Base-by-base conservation (phyloP, 2,888 invertebrate genomes). In the Zygaena filipendulae region DNA sequence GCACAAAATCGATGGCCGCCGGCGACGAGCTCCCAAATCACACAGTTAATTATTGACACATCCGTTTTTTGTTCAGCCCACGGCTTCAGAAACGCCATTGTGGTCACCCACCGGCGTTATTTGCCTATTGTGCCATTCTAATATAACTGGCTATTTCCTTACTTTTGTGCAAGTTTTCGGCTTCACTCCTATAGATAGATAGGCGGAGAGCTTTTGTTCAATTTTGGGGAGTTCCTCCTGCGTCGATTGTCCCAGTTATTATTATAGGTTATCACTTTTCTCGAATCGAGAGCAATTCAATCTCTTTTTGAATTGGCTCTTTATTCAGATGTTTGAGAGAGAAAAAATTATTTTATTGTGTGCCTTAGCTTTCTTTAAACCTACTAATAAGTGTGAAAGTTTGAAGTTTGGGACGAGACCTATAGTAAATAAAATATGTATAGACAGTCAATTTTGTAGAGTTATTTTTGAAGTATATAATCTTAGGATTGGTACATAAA, bases 31-130 rank as follows among this genome's bases (percentile, higher is more conserved):
- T 52, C 50, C 57, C 56, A 58, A 61, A 68, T 75, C 74, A 61
- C 62, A 63, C 66, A 64, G 75, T 71, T 75, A 77, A 77, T 77
- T 75, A 77, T 75, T 71, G 75, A 75, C 75, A 72, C 75, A 72
- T 74, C 75, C 72, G 70, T 67, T 72, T 74, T 69, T 74, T 70
- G 59, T 58, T 50, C 52, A 49, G 47, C 40, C 51, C 45, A 42
- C 47, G 39, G 43, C 42, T 44, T 42, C 46, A 50, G 16, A 51
- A 48, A 47, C 44, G 36, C 51, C 57, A 59, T 69, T 69, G 68
- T 68, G 59, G 59, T 50, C 40, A 54, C 42, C 59, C n/a, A n/a
- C n/a, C 59, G 59, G 64, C 61, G 59, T 59, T 59, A 59, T n/a
- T n/a, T 62, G 51, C 52, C 58, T 48, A 58, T 63, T 67, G 60